Percentiles rank a stretch among this genome's conserved stretches.
These are phyloP conservation scores for Phalloptychus januarius DNA, from an alignment of 2,797 vertebrate species.

Conservation along the genomic window DNA sequence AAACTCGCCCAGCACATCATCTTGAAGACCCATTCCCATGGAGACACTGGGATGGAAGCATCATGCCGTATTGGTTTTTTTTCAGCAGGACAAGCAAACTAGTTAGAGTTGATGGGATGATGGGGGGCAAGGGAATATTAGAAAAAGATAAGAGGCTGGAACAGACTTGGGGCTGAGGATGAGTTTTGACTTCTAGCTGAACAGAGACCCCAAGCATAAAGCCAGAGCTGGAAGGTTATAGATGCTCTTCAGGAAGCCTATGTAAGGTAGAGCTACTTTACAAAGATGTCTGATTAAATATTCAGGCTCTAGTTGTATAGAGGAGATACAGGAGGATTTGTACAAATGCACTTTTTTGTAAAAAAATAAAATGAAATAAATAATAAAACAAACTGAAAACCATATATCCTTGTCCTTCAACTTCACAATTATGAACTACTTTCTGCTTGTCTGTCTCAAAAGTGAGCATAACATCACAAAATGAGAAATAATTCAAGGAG, in stretches of 20 bases:
- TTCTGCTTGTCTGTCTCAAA: not conserved
- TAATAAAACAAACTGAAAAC: not conserved
- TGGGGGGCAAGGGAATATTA: not conserved
- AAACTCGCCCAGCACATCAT: not conserved
- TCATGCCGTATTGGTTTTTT: not conserved
- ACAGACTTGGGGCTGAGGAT: not conserved
- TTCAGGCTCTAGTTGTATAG: not conserved
- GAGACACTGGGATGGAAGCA: not conserved
- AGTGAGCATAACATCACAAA: not conserved
- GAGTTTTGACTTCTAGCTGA: not conserved
- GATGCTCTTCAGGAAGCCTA: not conserved
- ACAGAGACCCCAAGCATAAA: not conserved
- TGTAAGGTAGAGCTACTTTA: not conserved
- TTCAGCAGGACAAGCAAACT: not conserved
- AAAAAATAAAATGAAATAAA: too few relatives aligned
- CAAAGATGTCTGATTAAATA: not conserved
- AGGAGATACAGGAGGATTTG: not conserved
- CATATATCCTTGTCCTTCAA: not conserved
- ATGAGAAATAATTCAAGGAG: not conserved
- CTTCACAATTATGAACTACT: not conserved
- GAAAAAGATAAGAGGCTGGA: not conserved
- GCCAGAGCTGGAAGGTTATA: not conserved
- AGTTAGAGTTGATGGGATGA: not conserved
- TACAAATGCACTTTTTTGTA: not conserved
- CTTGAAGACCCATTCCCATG: not conserved